These are phyloP conservation scores for Drosophila falleni DNA, from an alignment of 2,888 invertebrate species.

Conservation along the genomic window DNA sequence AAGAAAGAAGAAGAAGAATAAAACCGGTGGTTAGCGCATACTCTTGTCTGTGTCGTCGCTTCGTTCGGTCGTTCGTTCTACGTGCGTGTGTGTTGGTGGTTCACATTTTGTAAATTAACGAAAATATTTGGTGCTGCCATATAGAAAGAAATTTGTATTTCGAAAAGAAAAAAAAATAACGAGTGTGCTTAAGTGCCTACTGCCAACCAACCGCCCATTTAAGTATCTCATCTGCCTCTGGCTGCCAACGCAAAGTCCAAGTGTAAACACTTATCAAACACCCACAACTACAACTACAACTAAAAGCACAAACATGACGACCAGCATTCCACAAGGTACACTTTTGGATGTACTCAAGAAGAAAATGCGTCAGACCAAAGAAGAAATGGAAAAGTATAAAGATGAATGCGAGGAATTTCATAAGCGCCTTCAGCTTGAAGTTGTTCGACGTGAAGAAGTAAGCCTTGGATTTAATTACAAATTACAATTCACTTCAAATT, in stretches of 20 bases:
- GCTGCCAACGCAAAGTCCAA: constrained; percentile 56
- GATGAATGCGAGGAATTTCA: constrained; percentile 98
- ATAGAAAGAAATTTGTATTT: constrained; percentile 57
- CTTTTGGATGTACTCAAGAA: constrained; percentile 99
- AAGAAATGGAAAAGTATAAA: constrained; percentile 99
- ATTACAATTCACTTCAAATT: constrained; percentile 27
- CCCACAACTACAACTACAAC: constrained; percentile 62
- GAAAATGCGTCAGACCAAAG: constrained; percentile 99
- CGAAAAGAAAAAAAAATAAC: constrained; percentile 29
- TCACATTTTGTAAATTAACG: constrained; percentile 66
- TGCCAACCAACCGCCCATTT: constrained; percentile 35
- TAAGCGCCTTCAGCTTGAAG: constrained; percentile 97
- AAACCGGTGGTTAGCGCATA: constrained; percentile 82
- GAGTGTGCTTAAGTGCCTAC: constrained; percentile 64
- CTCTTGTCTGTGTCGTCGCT: constrained; percentile 64
- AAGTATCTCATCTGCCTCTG: constrained; percentile 40
- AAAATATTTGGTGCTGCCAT: constrained; percentile 57
- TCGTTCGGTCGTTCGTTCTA: constrained; percentile 55
- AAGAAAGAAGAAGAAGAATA: constrained; percentile 63
- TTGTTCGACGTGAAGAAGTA: constrained; percentile 99
- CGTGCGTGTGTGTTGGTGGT: constrained; percentile 72
- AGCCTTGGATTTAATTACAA: constrained; percentile 86
- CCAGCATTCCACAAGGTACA: constrained; percentile 96
- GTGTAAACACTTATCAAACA: constrained; percentile 68
- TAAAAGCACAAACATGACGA: constrained; percentile 88